Conservation (phyloP, 92 coral and sea anemone species). For the Pocillopora meandrina region DNA sequence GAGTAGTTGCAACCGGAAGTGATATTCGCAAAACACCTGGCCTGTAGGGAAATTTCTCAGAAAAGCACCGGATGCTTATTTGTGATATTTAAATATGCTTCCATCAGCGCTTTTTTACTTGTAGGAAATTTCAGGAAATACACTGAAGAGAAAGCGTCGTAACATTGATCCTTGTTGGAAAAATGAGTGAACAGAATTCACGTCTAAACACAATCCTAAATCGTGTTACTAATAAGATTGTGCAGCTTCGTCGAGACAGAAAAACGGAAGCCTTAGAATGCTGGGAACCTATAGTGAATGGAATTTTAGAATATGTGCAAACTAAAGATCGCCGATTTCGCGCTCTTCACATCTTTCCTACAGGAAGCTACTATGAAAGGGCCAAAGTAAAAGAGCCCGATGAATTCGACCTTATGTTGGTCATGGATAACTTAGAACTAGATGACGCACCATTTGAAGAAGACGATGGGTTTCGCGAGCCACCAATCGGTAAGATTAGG, state of each 20-base stretch:
- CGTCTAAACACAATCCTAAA: constrained; percentile 25
- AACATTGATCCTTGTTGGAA: neutral
- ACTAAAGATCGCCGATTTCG: constrained; percentile 40
- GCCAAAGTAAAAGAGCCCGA: constrained; percentile 63
- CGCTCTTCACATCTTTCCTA: neutral
- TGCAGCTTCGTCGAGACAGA: constrained; percentile 19
- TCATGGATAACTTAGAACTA: constrained; percentile 38
- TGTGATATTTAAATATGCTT: neutral
- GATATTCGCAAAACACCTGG: too few relatives aligned
- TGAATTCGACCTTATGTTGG: constrained; percentile 81
- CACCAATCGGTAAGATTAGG: neutral
- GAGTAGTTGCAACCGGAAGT: too few relatives aligned
- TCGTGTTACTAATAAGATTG: constrained; percentile 33
- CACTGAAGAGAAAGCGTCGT: neutral
- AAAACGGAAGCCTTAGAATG: constrained; percentile 41
- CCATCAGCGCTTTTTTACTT: neutral
- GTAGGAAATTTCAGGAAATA: neutral
- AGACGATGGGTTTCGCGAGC: neutral
- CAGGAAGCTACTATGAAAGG: constrained; percentile 77
- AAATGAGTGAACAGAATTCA: neutral
- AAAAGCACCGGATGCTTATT: neutral
- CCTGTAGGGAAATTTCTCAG: neutral
- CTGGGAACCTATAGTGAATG: constrained; percentile 54
- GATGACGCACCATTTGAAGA: neutral
- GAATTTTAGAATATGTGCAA: constrained; percentile 43